phyloP scores from a whole-genome alignment of 2,888 invertebrate species.

The Incurvaria masculella region DNA sequence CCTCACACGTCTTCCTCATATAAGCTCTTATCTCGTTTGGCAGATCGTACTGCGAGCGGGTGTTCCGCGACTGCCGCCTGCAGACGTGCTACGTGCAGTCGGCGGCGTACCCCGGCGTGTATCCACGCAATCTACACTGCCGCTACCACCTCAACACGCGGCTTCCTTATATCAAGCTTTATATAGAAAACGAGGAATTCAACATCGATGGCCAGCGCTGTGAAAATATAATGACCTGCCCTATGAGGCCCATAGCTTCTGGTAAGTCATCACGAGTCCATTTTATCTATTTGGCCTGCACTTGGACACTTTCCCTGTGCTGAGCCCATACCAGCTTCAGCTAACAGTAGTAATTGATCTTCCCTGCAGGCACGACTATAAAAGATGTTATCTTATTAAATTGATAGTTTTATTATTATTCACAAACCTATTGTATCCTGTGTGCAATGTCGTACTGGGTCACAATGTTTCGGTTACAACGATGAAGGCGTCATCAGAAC shows the following conservation, averaged over 20 bases:
- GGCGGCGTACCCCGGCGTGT: slow-evolving; percentile 90
- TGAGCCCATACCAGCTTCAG: neutral
- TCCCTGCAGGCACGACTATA: too few relatives aligned
- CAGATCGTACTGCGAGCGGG: slow-evolving; percentile 84
- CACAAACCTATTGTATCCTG: too few relatives aligned
- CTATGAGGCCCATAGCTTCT: slow-evolving; percentile 87
- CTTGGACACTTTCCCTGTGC: neutral
- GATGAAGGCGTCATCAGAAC: too few relatives aligned
- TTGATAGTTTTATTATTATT: too few relatives aligned
- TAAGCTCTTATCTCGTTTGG: too few relatives aligned
- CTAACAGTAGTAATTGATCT: too few relatives aligned
- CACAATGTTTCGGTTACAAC: too few relatives aligned
- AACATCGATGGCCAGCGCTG: slow-evolving; percentile 92
- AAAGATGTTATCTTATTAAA: too few relatives aligned
- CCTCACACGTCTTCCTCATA: too few relatives aligned
- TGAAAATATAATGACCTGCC: slow-evolving; percentile 93
- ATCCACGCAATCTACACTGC: slow-evolving; percentile 88
- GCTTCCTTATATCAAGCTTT: slow-evolving; percentile 84
- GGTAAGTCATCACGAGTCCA: slow-evolving; percentile 44
- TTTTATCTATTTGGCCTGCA: too few relatives aligned
- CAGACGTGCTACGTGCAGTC: slow-evolving; percentile 94
- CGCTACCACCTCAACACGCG: slow-evolving; percentile 87
- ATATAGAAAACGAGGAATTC: slow-evolving; percentile 91
- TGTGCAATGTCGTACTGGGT: too few relatives aligned
- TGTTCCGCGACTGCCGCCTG: slow-evolving; percentile 82